Conservation (phyloP, 2,113 vertebrate species). For the Reinhardtius hippoglossoides region DNA sequence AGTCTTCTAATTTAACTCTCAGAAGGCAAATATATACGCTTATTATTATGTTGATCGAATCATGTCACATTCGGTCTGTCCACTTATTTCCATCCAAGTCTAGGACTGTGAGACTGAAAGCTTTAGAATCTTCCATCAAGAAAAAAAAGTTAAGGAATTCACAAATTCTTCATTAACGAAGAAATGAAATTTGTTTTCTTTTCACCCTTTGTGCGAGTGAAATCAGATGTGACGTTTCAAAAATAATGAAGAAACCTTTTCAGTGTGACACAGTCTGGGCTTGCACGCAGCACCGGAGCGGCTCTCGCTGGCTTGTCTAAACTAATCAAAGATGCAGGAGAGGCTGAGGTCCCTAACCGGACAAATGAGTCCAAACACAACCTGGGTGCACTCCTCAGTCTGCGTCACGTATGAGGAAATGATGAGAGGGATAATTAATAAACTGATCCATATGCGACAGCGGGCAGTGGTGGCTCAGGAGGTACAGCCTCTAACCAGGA, state of each 20-base stretch:
- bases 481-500: no score
- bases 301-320: conserved; percentile 33
- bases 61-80: no score
- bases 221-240: conserved; percentile 49
- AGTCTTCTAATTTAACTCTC: no score
- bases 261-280: conserved; percentile 18
- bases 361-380: conserved; percentile 54
- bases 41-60: no score
- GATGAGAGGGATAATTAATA: conserved; percentile 39
- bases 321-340: conserved; percentile 48
- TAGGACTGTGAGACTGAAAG: neutral
- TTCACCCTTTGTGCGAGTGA: conserved; percentile 16
- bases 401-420: conserved; percentile 22
- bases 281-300: conserved; percentile 6
- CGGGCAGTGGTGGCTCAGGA: no score
- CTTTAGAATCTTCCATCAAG: neutral
- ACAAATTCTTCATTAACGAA: neutral
- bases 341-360: conserved; percentile 33
- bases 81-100: no score
- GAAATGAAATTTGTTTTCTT: neutral
- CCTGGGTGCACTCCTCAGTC: conserved; percentile 19
- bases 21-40: no score
- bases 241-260: conserved; percentile 44
- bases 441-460: conserved; percentile 28
- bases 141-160: neutral